A percentile compares a stretch with the other conserved stretches of the same genome.
These are phyloP conservation scores for Tipula confusa DNA, from an alignment of 2,888 invertebrate genomes.

Conservation along the genomic window DNA sequence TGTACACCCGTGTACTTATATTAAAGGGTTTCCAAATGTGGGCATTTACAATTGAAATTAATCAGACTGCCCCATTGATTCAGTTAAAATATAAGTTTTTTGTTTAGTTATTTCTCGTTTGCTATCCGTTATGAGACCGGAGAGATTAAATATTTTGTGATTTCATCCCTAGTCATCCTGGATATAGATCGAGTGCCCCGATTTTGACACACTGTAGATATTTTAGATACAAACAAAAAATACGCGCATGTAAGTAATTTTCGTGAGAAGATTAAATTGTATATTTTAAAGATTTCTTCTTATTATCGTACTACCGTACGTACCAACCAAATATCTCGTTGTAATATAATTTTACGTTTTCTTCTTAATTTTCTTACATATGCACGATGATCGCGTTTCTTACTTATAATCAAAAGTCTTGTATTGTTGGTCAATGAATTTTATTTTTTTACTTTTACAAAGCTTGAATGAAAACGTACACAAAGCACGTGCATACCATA, in stretches of 20 bases:
- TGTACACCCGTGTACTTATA: neutral
- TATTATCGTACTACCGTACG: neutral
- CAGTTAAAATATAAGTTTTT: too few species aligned
- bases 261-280: constrained; percentile 25
- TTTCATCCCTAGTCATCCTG: too few species aligned
- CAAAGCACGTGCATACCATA: neutral
- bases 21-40: too few species aligned
- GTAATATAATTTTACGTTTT: neutral
- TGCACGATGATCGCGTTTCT: neutral
- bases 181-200: too few species aligned
- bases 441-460: neutral
- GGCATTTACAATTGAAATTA: too few species aligned
- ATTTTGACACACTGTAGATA: too few species aligned
- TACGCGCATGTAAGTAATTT: constrained; percentile 15
- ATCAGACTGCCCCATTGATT: too few species aligned
- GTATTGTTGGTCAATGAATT: neutral
- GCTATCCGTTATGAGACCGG: too few species aligned
- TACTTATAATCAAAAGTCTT: neutral
- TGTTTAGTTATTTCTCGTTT: too few species aligned
- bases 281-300: neutral
- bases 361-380: neutral
- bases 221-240: neutral
- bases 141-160: too few species aligned
- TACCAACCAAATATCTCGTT: neutral
- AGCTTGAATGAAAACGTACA: neutral